Evolutionary conservation across 37 sponge, comb jelly and placozoan genomes (phyloP).

Genomic region (Ianthella basta): DNA sequence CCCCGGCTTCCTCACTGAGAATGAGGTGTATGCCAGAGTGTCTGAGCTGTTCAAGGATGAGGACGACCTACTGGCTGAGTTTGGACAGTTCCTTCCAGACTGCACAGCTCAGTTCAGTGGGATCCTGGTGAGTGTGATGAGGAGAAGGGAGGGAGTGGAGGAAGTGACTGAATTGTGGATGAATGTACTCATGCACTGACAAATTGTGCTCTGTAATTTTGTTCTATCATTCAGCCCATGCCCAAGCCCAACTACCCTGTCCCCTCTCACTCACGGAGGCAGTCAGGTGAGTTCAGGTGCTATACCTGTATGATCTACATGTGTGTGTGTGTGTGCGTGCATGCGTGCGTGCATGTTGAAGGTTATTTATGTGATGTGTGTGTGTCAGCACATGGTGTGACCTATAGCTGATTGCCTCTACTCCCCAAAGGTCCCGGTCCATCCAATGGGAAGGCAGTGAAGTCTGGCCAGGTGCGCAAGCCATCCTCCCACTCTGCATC

Average conservation of each 20-base stretch:
- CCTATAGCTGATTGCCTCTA: no score
- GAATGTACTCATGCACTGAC: background rate
- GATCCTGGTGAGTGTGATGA: no score
- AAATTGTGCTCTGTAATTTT: background rate
- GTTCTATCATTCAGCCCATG: background rate
- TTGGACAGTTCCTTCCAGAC: constrained; percentile 95
- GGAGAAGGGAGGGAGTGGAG: background rate
- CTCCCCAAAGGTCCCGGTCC: background rate
- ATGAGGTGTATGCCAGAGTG: constrained; percentile 78
- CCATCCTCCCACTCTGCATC: background rate
- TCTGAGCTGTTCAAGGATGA: constrained; percentile 92
- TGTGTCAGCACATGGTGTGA: no score
- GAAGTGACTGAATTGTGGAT: background rate
- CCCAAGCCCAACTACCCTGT: background rate
- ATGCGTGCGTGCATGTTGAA: no score
- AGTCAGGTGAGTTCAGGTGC: background rate
- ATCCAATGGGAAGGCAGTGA: constrained; percentile 19
- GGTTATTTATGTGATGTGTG: no score
- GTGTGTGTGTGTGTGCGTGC: no score
- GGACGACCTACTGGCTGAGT: constrained; percentile 89
- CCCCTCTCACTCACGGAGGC: background rate
- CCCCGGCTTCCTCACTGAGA: constrained; percentile 59
- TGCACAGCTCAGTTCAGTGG: constrained; percentile 58
- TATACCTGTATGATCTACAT: background rate
- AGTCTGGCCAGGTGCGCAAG: constrained; percentile 26